A percentile compares a stretch with the other conserved stretches of the same genome.
phyloP scores from a whole-genome alignment of 1,140 invertebrate genomes.

The Rhopalosiphum padi region DNA sequence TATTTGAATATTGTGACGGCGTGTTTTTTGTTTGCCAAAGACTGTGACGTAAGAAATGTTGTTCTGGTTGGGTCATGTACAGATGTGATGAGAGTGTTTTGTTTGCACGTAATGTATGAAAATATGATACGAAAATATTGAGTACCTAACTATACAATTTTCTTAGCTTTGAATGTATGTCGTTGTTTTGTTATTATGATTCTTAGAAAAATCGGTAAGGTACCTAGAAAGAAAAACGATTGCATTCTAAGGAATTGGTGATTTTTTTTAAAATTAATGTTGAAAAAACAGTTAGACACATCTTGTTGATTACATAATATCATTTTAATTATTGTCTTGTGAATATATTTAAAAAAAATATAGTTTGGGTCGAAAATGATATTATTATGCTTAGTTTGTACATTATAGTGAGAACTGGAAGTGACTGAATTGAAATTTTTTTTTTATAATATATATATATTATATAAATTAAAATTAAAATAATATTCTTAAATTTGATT shows the following conservation, averaged over 20 bases:
- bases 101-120: too few relatives aligned
- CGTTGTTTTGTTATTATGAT: not conserved
- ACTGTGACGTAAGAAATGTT: not conserved
- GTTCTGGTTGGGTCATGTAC: not conserved
- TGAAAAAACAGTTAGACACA: too few relatives aligned
- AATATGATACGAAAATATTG: not conserved
- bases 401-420: too few relatives aligned
- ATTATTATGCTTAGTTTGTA: not conserved
- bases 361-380: too few relatives aligned
- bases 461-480: not conserved
- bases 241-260: too few relatives aligned
- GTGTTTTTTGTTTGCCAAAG: not conserved
- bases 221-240: too few relatives aligned
- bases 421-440: too few relatives aligned
- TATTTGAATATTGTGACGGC: not conserved
- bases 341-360: not conserved
- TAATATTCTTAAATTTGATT: not conserved
- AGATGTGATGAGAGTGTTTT: too few relatives aligned
- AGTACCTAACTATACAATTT: not conserved
- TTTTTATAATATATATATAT: too few relatives aligned
- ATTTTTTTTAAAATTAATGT: too few relatives aligned
- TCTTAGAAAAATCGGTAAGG: not conserved
- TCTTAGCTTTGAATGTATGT: not conserved
- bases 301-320: too few relatives aligned
- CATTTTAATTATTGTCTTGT: too few relatives aligned